phyloP scores from a whole-genome alignment of 2,797 vertebrate genomes.

The Chiroxiphia lanceolata region DNA sequence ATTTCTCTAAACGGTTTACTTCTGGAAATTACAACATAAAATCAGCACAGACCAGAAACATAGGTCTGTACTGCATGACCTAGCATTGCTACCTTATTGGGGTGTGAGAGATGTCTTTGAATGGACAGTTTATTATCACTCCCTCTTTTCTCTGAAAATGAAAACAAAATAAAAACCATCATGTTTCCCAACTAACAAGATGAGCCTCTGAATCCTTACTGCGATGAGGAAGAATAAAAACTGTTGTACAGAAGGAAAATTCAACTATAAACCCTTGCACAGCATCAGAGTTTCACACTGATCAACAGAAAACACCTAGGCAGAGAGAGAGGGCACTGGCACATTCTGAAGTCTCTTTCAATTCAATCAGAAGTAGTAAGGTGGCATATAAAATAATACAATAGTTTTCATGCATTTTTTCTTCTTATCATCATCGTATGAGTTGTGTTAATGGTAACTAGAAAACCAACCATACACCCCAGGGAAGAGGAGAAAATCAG shows the following conservation, averaged over 20 bases:
- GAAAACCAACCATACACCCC: neutral
- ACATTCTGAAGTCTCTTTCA: neutral
- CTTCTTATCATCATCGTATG: accelerated
- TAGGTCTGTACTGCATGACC: neutral
- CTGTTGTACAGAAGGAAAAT: neutral
- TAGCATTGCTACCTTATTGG: neutral
- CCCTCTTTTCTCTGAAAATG: neutral
- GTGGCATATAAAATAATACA: neutral
- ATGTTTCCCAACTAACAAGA: neutral
- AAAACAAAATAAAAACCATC: neutral
- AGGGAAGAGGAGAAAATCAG: neutral
- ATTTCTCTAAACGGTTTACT: neutral
- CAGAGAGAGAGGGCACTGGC: neutral
- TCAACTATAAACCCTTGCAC: neutral
- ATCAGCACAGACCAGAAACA: neutral
- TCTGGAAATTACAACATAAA: neutral
- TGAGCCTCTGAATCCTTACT: neutral
- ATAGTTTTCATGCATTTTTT: neutral
- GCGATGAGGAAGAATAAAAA: neutral
- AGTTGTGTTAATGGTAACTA: neutral
- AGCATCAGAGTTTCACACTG: neutral
- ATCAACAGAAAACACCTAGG: neutral
- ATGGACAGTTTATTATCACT: neutral
- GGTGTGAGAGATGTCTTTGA: neutral
- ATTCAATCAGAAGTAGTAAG: neutral